Evolutionary conservation across 2,113 vertebrate species (phyloP).

Genomic region (Pteruthius melanotis): DNA sequence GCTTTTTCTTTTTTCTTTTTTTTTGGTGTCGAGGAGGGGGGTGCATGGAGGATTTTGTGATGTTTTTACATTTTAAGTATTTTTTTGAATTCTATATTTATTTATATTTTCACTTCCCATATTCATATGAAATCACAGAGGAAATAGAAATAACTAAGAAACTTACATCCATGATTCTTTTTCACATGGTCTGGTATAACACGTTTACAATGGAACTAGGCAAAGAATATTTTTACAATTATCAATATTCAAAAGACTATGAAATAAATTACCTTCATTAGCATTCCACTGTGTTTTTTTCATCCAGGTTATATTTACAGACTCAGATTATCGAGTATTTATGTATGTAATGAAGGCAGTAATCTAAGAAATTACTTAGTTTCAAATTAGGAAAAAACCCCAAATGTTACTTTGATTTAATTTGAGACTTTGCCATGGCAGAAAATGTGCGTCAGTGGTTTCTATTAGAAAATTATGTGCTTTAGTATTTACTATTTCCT

Average conservation of each 20-base stretch:
- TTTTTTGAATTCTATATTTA: not conserved
- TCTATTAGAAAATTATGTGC: not conserved
- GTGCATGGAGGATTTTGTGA: not conserved
- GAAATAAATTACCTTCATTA: not conserved
- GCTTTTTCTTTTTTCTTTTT: not conserved
- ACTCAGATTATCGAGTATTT: not conserved
- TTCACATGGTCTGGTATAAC: not conserved
- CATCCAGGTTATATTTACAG: not conserved
- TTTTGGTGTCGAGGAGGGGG: too few species aligned
- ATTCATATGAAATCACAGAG: not conserved
- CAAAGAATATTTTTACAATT: not conserved
- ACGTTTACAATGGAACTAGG: not conserved
- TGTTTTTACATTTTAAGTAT: not conserved
- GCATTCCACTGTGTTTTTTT: not conserved
- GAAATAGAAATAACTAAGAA: not conserved
- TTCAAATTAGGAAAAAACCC: not conserved
- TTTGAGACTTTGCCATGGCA: not conserved
- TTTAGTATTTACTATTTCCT: not conserved
- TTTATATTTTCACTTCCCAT: not conserved
- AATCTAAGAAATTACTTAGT: not conserved
- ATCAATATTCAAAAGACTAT: not conserved
- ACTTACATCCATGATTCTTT: not conserved
- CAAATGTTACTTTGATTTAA: not conserved
- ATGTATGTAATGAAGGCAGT: not conserved
- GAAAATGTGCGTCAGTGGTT: not conserved